Evolutionary conservation across 2,797 vertebrate genomes (phyloP).

Genomic region (Tragelaphus oryx): DNA sequence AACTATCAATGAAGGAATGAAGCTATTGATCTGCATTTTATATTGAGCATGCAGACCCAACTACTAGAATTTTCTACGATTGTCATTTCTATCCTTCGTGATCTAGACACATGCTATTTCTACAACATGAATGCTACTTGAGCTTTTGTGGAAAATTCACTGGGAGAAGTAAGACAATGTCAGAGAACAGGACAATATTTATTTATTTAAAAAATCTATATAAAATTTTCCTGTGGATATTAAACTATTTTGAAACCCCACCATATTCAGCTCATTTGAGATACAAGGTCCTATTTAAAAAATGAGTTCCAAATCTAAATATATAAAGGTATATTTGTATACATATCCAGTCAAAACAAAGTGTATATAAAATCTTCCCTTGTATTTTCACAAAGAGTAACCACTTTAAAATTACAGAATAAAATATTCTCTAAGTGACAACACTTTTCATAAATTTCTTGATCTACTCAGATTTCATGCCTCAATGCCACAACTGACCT

Average conservation of each 20-base stretch:
- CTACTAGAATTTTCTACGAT: neutral
- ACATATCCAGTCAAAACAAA: neutral
- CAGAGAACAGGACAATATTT: neutral
- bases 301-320: slow-evolving; percentile 16
- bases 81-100: neutral
- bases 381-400: neutral
- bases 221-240: neutral
- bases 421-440: neutral
- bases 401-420: neutral
- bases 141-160: neutral
- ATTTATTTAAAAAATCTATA: neutral
- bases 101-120: neutral
- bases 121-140: neutral
- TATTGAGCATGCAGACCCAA: neutral
- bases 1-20: neutral
- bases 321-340: neutral
- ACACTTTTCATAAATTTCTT: neutral
- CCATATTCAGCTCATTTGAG: neutral
- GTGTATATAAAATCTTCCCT: neutral
- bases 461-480: neutral
- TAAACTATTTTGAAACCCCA: neutral
- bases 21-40: slow-evolving; percentile 21
- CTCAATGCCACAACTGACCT: neutral
- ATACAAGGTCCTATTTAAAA: neutral
- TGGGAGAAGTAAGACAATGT: neutral